phyloP scores from a whole-genome alignment of 1,140 invertebrate species.

The Brachionus plicatilis region DNA sequence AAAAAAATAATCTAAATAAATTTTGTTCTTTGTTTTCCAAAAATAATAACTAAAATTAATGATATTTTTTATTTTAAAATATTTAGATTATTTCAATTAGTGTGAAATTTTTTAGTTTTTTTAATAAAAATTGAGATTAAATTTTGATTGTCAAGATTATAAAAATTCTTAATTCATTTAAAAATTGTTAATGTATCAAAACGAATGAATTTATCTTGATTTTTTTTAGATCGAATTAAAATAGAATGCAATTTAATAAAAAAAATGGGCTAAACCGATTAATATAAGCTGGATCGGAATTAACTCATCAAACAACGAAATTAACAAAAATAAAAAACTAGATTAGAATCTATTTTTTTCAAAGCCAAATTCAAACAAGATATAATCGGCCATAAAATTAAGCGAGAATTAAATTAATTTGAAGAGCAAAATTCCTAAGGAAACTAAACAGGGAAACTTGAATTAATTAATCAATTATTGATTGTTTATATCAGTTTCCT shows the following conservation, averaged over 20 bases:
- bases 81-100: too few species aligned
- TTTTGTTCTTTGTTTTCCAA: too few species aligned
- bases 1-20: too few species aligned
- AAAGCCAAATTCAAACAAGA: neutral
- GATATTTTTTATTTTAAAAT: too few species aligned
- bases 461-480: conserved; percentile 35
- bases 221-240: neutral
- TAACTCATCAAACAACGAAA: neutral
- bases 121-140: too few species aligned
- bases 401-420: neutral
- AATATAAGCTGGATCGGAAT: neutral
- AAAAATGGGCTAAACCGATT: neutral
- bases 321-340: neutral
- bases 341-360: neutral
- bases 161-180: neutral
- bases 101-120: too few species aligned
- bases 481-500: conserved; percentile 32
- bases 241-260: neutral
- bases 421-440: neutral
- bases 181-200: neutral
- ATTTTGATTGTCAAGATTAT: neutral
- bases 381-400: neutral
- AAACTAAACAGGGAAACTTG: neutral
- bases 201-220: neutral
- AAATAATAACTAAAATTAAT: too few species aligned